phyloP scores from a whole-genome alignment of 2,113 vertebrate genomes.

The Planiliza haematocheilus region DNA sequence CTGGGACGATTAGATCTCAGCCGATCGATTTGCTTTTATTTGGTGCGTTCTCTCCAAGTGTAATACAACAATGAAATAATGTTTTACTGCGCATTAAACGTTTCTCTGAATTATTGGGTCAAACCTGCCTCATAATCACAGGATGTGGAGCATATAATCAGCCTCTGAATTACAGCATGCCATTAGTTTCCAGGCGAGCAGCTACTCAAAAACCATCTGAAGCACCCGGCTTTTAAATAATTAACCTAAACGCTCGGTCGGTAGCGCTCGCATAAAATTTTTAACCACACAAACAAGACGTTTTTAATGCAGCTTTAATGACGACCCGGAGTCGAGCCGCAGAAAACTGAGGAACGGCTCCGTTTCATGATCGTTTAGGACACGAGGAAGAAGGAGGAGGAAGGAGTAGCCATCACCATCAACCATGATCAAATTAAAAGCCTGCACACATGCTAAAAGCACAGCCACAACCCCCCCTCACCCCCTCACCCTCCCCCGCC shows the following conservation, averaged over 20 bases:
- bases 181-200: constrained; percentile 10
- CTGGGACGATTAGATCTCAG: no score
- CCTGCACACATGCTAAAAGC: constrained; percentile 25
- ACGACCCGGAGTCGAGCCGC: background rate
- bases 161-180: constrained; percentile 20
- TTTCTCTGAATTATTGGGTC: background rate
- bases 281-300: constrained; percentile 7
- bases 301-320: background rate
- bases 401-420: no score
- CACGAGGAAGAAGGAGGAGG: no score
- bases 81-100: background rate
- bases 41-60: no score
- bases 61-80: no score
- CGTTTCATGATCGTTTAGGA: constrained; percentile 7
- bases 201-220: constrained; percentile 8
- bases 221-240: constrained; percentile 24
- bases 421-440: no score
- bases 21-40: no score
- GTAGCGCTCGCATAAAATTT: constrained; percentile 3
- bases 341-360: background rate
- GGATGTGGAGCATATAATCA: constrained; percentile 21
- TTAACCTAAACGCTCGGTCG: constrained; percentile 11
- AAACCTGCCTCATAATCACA: constrained; percentile 1
- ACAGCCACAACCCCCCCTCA: constrained; percentile 23
- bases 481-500: no score